Base-by-base conservation (phyloP, 2,113 vertebrate species). In the Tupaia tana region DNA sequence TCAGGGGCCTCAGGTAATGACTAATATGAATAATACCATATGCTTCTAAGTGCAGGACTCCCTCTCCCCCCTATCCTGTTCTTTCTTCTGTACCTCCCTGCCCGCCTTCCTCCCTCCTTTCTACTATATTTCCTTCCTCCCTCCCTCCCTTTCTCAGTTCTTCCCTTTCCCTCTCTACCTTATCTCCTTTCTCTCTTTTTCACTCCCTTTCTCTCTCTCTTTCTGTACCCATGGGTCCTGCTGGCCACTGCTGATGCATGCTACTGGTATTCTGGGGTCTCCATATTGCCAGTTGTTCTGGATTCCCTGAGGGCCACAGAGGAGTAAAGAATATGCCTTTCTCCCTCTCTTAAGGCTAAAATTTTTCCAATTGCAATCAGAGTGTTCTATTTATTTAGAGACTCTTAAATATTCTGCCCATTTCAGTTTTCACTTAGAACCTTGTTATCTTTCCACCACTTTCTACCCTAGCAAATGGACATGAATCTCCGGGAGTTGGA, bases 71-170 rank as follows among this genome's bases (percentile, higher is more conserved):
- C n/a, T n/a, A n/a, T n/a, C n/a, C n/a, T n/a, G n/a, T n/a, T n/a
- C n/a, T 54, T 20, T 29, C 61, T 56, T 11, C 3, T 34, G 2
- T 6, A 7, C 15, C 34, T 7, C 29, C 64, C 9, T 16, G 27
- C 6, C 11, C 25, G 4, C 29, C n/a, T 29, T 9, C 19, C 6
- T 3, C 1, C 24, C 12, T 15, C 77, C 22, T 71, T 15, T 4
- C 16, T 22, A 3, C 16, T 11, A 24, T 16, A 4, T 0, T 7
- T 8, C 10, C 22, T 67, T 25, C n/a, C 14, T 18, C 4, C 15
- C 29, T 67, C 18, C 59, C 22, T 29, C 18, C 13, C 43, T 19
- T 29, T 20, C 69, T 5, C 34, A n/a, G 9, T 77, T 31, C 15
- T 24, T 66, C 43, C 8, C 16, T 11, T 20, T 27, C 54, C 9